Evolutionary conservation across 2,113 vertebrate genomes (phyloP).

Genomic region (Mobula birostris): DNA sequence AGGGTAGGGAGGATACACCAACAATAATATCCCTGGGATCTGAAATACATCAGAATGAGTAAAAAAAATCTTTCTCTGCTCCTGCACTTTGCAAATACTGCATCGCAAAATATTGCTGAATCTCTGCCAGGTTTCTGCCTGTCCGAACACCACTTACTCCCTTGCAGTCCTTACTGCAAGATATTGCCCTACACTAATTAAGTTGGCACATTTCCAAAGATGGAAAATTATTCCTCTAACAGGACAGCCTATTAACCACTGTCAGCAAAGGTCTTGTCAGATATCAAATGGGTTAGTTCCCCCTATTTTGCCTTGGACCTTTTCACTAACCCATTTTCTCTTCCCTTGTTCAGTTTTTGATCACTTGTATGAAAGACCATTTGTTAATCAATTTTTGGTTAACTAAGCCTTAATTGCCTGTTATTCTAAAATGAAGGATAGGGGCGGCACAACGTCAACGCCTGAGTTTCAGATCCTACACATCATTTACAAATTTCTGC

Average conservation of each 20-base stretch:
- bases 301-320: background rate
- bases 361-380: background rate
- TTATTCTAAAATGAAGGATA: background rate
- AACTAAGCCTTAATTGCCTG: background rate
- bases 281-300: background rate
- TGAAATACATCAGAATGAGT: background rate
- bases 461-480: background rate
- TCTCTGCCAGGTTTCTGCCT: background rate
- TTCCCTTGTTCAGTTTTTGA: background rate
- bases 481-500: background rate
- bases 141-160: background rate
- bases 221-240: background rate
- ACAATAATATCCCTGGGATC: background rate
- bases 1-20: background rate
- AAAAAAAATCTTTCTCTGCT: background rate
- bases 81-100: background rate
- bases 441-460: background rate
- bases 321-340: background rate
- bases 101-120: background rate
- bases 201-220: constrained; percentile 19
- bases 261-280: background rate
- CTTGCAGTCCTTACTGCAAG: background rate
- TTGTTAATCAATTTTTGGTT: background rate
- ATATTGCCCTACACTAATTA: constrained; percentile 11
- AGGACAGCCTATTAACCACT: background rate